Evolutionary conservation across 2,113 vertebrate genomes (phyloP).

Genomic region (Myocastor coypus): DNA sequence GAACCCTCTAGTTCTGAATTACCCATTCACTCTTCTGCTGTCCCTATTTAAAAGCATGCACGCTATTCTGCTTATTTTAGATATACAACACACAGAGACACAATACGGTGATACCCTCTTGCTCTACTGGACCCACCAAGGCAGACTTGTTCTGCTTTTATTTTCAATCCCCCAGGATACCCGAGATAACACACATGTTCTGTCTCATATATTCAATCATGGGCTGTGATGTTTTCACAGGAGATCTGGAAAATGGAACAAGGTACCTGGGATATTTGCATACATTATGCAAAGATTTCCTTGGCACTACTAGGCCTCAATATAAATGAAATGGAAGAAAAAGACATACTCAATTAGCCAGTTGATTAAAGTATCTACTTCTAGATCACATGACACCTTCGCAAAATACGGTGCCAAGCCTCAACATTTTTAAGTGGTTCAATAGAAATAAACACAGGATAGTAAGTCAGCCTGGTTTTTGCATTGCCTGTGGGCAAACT

Average conservation of each 20-base stretch:
- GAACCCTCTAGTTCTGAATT: not conserved
- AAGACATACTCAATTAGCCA: not conserved
- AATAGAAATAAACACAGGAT: not conserved
- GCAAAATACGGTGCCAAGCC: conserved; percentile 22
- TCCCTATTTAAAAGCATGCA: not conserved
- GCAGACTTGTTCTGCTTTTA: not conserved
- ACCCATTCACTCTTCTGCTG: not conserved
- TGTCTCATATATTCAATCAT: not conserved
- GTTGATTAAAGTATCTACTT: not conserved
- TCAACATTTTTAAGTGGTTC: conserved; percentile 5
- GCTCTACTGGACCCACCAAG: not conserved
- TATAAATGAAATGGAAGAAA: conserved; percentile 29
- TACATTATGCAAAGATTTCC: not conserved
- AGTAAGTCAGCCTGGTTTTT: not conserved
- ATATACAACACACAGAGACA: not conserved
- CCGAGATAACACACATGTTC: not conserved
- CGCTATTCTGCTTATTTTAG: not conserved
- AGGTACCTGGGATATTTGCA: not conserved
- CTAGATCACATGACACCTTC: not conserved
- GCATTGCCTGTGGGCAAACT: conserved; percentile 8
- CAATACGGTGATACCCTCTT: not conserved
- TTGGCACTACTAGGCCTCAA: not conserved
- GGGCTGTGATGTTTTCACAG: not conserved
- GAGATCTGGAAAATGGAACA: not conserved
- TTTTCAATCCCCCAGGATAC: rapidly evolving